Percentiles rank a stretch among this genome's conserved stretches.
Evolutionary conservation across 2,797 vertebrate species (phyloP).

Genomic region (Typhlichthys eigenmanni): DNA sequence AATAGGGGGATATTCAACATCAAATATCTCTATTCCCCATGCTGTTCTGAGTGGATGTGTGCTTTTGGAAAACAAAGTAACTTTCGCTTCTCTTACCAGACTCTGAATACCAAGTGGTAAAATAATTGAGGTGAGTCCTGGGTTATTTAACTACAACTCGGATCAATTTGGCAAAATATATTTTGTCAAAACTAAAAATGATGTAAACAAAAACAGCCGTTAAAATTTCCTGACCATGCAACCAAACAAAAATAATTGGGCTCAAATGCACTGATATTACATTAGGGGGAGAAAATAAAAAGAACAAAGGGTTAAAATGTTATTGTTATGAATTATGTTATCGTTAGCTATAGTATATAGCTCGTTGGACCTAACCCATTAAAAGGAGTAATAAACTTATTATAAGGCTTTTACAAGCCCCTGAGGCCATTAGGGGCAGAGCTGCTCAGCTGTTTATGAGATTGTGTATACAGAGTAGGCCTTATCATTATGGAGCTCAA

Average conservation of each 20-base stretch:
- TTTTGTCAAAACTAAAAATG: background rate
- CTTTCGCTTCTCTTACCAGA: constrained; percentile 57
- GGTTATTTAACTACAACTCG: constrained; percentile 8
- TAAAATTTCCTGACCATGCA: background rate
- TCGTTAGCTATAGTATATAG: constrained; percentile 65
- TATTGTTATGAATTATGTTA: constrained; percentile 53
- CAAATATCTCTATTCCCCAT: constrained; percentile 76
- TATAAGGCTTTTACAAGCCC: constrained; percentile 78
- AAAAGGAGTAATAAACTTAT: constrained; percentile 78
- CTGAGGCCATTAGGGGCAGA: constrained; percentile 68
- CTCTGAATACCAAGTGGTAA: constrained; percentile 65
- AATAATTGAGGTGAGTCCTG: constrained; percentile 66
- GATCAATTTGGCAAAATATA: background rate
- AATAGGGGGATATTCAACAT: constrained; percentile 76
- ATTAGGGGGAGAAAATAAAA: constrained; percentile 9
- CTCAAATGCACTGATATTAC: background rate
- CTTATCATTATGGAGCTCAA: constrained; percentile 73
- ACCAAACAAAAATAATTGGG: background rate
- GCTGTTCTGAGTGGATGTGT: constrained; percentile 69
- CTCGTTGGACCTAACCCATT: constrained; percentile 66
- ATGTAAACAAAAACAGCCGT: background rate
- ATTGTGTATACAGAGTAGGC: constrained; percentile 74
- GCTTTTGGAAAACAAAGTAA: constrained; percentile 75
- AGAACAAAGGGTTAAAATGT: background rate
- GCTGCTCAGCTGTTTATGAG: constrained; percentile 77